Evolutionary conservation across 2,888 invertebrate species (phyloP), one percentile per base, ranked within the genome.

Genomic region (Erebia epiphron): DNA sequence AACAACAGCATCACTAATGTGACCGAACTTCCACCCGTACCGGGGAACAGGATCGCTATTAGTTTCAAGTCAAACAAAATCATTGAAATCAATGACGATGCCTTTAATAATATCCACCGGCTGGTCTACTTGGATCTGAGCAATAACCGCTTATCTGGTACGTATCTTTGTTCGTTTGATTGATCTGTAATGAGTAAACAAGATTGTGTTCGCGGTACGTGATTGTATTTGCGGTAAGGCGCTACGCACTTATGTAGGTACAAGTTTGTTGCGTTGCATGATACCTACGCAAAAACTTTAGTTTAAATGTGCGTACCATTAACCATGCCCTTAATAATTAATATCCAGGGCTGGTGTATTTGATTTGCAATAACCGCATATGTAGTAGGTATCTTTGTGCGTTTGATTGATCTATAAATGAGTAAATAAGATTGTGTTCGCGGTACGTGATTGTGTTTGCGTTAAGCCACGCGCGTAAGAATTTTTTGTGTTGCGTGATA

Each of bases 1-100:
- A 88, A 93, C 82, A 95, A 95, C 82, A 90, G 90, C 74, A 57
- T 57, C 1, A 57, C 56, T 5, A 57, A 57, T 26, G 56, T 57
- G 56, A 57, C 56, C 5, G 56, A 57, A 26, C 26, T 57, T 14
- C 21, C 56, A 21, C 5, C 56, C 1, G 26, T 57, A 5, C 56
- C 56, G 56, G 56, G 56, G 4, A 57, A 26, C 56, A 57, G 56
- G 26, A 57, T 57, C 21, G 56, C 56, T 21, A 57, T 57, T 14
- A 57, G 56, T 57, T 57, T 57, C 56, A 57, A 57, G 7, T 21
- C 13, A 7, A 57, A 57, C 56, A 57, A 26, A 26, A 57, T 57
- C 11, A 57, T 10, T 14, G 56, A 57, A 13, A 57, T 26, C 21
- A 57, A 26, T 13, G 26, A 57, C 14, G 56, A 57, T 3, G 56